Evolutionary conservation across 2,888 invertebrate genomes (phyloP), one percentile per base, ranked within the genome.

Genomic region (Lasioglossum villosulum): DNA sequence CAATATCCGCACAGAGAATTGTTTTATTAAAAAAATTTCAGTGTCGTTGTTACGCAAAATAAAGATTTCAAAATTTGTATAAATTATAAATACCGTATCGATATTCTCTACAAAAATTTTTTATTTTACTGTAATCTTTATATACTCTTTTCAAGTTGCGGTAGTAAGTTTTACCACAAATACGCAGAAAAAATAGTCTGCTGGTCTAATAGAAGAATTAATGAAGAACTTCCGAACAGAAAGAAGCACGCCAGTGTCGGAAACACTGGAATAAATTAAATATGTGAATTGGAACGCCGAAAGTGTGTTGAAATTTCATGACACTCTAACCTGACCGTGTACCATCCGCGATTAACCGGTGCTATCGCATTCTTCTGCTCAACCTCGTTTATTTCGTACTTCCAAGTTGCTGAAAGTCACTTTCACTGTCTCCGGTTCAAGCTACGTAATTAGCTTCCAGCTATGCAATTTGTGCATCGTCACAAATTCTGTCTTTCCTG

Each of bases 371-470:
- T 68, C 42, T 74, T 70, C 56, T 66, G 37, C 16, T 39, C 48
- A 80, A 34, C 68, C 23, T 37, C 74, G 42, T 75, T 80, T 42
- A 42, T 75, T 80, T 45, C n/a, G 16, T 48, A 70, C 42, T 37
- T 75, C 6, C 56, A 23, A n/a, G 19, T 74, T 74, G 48, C 30
- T 39, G 37, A n/a, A 34, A 56, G 70, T 37, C 45, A 73, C 83
- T 84, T 84, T 81, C 83, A 81, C 83, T n/a, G 27, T 10, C 59
- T 74, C 66, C 16, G 34, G 59, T 68, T 19, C 23, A 16, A 52
- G 42, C 10, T 4, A 42, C 23, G 27, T 39, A 16, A 48, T n/a
- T 42, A 52, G 52, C 27, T 72, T 27, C 34, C 52, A 10, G 19
- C 30, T 34, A 48, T 42, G 34, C 14, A 68, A 68, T 80, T 75